A percentile compares a stretch with the other conserved stretches of the same genome.
Conservation (phyloP, 2,888 invertebrate genomes). For the Smittia sp. region DNA sequence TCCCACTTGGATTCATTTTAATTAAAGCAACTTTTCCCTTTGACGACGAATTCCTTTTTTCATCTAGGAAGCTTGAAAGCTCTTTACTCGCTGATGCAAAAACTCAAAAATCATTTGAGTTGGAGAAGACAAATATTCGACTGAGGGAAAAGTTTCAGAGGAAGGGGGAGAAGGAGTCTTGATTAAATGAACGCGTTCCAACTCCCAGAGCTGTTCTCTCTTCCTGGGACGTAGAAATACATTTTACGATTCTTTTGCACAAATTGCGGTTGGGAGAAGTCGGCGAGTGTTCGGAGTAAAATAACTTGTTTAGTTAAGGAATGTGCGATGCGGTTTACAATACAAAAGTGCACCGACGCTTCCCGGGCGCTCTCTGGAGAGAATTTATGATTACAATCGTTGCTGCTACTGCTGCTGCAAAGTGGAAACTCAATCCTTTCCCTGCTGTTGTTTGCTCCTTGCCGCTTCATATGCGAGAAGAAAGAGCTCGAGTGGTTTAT, state of each 20-base stretch:
- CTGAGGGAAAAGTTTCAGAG: not conserved
- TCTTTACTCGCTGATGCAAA: not conserved
- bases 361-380: not conserved
- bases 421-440: constrained; percentile 23
- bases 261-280: constrained; percentile 23
- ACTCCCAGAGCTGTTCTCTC: not conserved
- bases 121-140: constrained; percentile 21
- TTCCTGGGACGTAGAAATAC: not conserved
- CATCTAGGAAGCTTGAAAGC: not conserved
- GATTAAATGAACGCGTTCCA: no score
- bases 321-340: constrained; percentile 32
- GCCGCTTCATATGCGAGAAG: constrained; percentile 1
- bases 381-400: constrained; percentile 28
- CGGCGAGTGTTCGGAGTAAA: not conserved
- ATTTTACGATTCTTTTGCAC: constrained; percentile 17
- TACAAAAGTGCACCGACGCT: constrained; percentile 25
- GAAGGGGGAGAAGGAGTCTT: not conserved
- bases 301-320: constrained; percentile 33
- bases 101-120: not conserved
- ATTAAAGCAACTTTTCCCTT: not conserved
- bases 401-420: not conserved
- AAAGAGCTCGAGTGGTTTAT: not conserved
- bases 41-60: not conserved
- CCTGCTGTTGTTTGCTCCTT: not conserved
- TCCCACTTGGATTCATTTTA: not conserved